These are phyloP conservation scores for Tribolium madens DNA, from an alignment of 1,140 invertebrate species.

Conservation along the genomic window DNA sequence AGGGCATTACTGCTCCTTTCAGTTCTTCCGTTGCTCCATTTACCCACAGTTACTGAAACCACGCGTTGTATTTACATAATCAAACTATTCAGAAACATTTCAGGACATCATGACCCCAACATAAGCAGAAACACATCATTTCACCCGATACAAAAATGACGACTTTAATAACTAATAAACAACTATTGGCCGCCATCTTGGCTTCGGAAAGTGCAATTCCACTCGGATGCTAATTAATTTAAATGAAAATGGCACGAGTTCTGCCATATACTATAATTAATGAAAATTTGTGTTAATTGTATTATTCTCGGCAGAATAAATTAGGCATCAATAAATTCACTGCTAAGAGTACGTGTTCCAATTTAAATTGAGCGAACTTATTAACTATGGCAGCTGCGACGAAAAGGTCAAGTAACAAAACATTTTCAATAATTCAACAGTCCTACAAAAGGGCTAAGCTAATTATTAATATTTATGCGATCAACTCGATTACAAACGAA, in stretches of 20 bases:
- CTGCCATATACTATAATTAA: conserved; percentile 29
- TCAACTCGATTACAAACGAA: conserved; percentile 1
- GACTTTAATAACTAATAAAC: conserved; percentile 24
- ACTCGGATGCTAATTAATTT: conserved; percentile 4
- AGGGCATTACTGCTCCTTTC: conserved; percentile 27
- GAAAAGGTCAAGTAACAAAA: conserved; percentile 24
- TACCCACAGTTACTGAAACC: conserved; percentile 29
- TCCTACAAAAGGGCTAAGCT: conserved; percentile 2
- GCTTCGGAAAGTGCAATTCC: not conserved
- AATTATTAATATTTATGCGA: conserved; percentile 31
- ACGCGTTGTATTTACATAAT: conserved; percentile 24
- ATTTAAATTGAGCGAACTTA: conserved; percentile 30
- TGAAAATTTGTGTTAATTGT: conserved; percentile 32
- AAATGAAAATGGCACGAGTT: not conserved
- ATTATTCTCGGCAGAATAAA: conserved; percentile 36
- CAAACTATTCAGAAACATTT: conserved; percentile 22
- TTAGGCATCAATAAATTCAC: conserved; percentile 34
- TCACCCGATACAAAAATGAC: conserved; percentile 2
- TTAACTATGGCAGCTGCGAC: conserved; percentile 21
- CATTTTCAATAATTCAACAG: conserved; percentile 27
- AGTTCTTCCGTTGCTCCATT: conserved; percentile 11
- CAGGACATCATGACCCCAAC: not conserved
- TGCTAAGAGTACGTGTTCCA: conserved; percentile 21
- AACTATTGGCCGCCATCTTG: conserved; percentile 2
- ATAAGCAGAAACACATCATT: conserved; percentile 19